phyloP scores from a whole-genome alignment of 2,113 vertebrate genomes.

The Vulpes vulpes region DNA sequence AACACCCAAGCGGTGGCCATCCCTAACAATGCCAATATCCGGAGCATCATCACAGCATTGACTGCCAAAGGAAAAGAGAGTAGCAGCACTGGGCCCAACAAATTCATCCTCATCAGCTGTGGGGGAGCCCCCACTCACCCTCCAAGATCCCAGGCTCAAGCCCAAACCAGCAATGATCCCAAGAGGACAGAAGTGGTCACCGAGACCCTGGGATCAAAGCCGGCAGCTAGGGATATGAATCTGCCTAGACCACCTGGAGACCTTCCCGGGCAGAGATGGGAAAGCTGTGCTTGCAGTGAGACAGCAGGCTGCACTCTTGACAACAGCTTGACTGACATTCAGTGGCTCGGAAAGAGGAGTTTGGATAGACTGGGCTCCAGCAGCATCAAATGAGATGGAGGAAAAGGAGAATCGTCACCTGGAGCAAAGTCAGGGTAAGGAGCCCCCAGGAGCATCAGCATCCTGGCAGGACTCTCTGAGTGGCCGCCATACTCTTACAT shows the following conservation, averaged over 20 bases:
- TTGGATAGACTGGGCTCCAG: conserved; percentile 86
- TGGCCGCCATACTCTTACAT: conserved; percentile 98
- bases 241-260: conserved; percentile 32
- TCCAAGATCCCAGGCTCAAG: neutral
- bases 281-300: conserved; percentile 85
- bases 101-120: conserved; percentile 95
- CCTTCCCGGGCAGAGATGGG: conserved; percentile 15
- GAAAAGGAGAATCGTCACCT: conserved; percentile 90
- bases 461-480: conserved; percentile 87
- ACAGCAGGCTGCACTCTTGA: conserved; percentile 86
- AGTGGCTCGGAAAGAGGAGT: conserved; percentile 94
- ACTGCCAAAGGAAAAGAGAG: conserved; percentile 94
- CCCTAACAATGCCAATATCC: conserved; percentile 91
- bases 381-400: conserved; percentile 80
- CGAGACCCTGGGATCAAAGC: conserved; percentile 62
- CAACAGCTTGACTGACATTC: conserved; percentile 95
- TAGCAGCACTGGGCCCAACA: conserved; percentile 93
- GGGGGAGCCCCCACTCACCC: conserved; percentile 75
- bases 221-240: conserved; percentile 35
- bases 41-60: conserved; percentile 93
- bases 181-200: conserved; percentile 41
- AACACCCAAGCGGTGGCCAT: conserved; percentile 94
- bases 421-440: conserved; percentile 80
- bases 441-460: conserved; percentile 7
- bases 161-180: conserved; percentile 63